Evolutionary conservation across 2,113 vertebrate genomes (phyloP), one percentile per base, ranked within the genome.

Genomic region (Stictonetta naevosa): DNA sequence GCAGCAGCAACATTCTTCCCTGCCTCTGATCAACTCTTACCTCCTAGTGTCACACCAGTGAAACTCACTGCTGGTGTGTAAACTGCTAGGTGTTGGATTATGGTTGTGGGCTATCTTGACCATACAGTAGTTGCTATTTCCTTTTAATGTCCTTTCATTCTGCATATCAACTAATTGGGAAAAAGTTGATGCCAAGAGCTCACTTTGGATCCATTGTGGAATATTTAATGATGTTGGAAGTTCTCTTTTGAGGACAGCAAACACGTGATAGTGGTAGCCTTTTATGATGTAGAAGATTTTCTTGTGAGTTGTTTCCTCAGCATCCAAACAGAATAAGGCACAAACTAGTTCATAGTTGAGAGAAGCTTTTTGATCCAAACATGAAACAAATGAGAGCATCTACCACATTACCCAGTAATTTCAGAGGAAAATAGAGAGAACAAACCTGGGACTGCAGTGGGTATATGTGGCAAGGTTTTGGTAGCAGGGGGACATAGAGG

Each of bases 1-100:
- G 6, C 28, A 46, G 7, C 46, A 90, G 33, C 38, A 56, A 17
- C 14, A 50, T 1, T 18, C 28, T 29, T 28, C 53, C 53, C 26
- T 55, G 53, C 53, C 36, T 62, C 0, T 52, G 0, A 23, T 38
- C 26, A 34, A 2, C 13, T 36, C 11, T 4, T 1, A 52, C 3
- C 19, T 34, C 9, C 40, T 46, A 33, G 14, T 5, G 53, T 10
- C 33, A n/a, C 50, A 31, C 3, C 60, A 59, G 26, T 13, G 26
- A 66, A 83, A 67, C 0, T 2, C 4, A 63, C 42, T 58, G 56
- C 56, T 71, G 34, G 4, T 18, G 50, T 52, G 23, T 13, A 52
- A 23, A 52, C 23, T 52, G 50, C 10, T 25, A 52, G 50, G 33
- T 63, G 34, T 28, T 63, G 34, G 34, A 22, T 63, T 36, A 63